Conservation (phyloP, 2,113 vertebrate species). For the Guaruba guarouba region DNA sequence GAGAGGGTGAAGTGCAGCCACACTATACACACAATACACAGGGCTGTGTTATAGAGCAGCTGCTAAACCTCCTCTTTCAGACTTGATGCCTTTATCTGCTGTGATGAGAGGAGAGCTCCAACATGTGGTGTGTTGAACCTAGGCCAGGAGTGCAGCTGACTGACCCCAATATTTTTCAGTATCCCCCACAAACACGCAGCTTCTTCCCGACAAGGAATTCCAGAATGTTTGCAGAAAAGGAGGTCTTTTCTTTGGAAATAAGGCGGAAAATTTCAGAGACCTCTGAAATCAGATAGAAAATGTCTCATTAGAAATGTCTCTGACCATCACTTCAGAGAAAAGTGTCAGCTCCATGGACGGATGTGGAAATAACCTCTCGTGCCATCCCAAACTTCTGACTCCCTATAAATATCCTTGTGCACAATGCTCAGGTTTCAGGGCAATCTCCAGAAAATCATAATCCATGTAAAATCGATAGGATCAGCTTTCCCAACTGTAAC, state of each 20-base stretch:
- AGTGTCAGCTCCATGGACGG: accelerated
- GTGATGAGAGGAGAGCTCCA: neutral
- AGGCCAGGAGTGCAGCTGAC: neutral
- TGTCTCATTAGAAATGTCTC: neutral
- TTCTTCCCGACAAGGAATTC: neutral
- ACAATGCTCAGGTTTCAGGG: slow-evolving; percentile 21
- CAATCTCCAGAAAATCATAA: slow-evolving; percentile 32
- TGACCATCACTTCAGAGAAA: neutral
- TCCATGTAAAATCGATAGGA: neutral
- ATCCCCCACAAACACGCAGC: neutral
- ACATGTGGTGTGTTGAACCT: accelerated
- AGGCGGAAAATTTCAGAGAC: neutral
- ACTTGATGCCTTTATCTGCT: neutral
- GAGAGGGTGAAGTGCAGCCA: neutral
- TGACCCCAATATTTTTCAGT: neutral
- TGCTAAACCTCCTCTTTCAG: neutral
- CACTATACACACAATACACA: too few species aligned
- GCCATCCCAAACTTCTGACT: neutral
- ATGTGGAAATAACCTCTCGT: neutral
- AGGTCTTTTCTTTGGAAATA: neutral
- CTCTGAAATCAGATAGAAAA: neutral
- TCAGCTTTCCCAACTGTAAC: neutral
- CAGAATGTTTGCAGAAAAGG: neutral
- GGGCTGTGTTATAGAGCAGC: neutral
- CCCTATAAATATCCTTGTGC: neutral